Conservation (phyloP, 2,113 vertebrate genomes). For the Orcinus orca region DNA sequence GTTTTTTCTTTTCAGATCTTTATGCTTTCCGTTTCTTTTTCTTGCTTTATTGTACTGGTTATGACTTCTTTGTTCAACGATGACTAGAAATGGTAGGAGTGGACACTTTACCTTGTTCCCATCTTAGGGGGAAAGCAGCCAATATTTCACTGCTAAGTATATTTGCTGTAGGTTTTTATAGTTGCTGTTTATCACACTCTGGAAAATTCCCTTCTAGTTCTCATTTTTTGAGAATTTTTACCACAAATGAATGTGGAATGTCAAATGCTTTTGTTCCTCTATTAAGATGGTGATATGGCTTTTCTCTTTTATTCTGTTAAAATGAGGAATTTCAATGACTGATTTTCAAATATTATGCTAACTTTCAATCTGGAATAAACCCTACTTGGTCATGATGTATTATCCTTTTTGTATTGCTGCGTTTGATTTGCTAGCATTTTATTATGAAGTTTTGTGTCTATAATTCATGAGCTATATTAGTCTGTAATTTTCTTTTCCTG, state of each 20-base stretch:
- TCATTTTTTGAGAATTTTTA: background rate
- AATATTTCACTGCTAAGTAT: background rate
- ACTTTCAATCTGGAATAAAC: slow-evolving; percentile 1
- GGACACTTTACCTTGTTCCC: background rate
- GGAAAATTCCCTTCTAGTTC: background rate
- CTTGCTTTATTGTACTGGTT: slow-evolving; percentile 38
- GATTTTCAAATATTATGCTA: background rate
- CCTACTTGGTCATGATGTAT: background rate
- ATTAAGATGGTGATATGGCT: background rate
- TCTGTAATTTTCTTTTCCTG: slow-evolving; percentile 20
- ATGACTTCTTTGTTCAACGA: background rate
- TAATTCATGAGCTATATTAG: background rate
- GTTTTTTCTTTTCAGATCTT: background rate
- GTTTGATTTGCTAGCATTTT: background rate
- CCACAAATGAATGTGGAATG: background rate
- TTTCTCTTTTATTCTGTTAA: slow-evolving; percentile 33
- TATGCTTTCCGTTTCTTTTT: slow-evolving; percentile 27
- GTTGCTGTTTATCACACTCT: background rate
- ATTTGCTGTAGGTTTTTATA: background rate
- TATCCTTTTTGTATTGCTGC: background rate
- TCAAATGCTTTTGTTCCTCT: background rate
- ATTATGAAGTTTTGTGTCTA: slow-evolving; percentile 28
- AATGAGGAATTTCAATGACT: slow-evolving; percentile 10
- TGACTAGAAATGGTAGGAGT: background rate
- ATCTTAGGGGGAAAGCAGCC: background rate